Evolutionary conservation across 2,888 invertebrate species (phyloP).

Genomic region (Molanna angustata): DNA sequence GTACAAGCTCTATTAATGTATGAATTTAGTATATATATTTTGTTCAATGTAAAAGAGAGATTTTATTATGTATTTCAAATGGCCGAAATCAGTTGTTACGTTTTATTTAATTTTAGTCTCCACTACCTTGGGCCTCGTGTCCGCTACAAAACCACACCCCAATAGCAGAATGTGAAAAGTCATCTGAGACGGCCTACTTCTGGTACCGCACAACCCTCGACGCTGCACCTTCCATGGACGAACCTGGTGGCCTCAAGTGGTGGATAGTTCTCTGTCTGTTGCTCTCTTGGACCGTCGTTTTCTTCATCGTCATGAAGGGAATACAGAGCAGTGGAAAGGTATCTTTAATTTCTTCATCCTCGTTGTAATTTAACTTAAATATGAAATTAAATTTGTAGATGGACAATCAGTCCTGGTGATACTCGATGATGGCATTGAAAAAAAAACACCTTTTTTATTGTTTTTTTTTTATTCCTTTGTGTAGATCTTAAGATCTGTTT

Average conservation of each 20-base stretch:
- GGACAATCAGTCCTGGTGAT: neutral
- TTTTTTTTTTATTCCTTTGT: too few relatives aligned
- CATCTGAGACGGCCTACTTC: conserved; percentile 87
- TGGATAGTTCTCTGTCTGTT: conserved; percentile 88
- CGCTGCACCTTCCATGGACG: conserved; percentile 81
- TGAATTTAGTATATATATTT: neutral
- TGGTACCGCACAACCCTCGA: conserved; percentile 91
- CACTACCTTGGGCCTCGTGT: conserved; percentile 83
- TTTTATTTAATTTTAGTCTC: conserved; percentile 54
- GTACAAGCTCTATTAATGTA: neutral
- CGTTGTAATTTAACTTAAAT: neutral
- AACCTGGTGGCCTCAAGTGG: conserved; percentile 83
- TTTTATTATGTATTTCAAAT: too few relatives aligned
- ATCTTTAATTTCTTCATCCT: too few relatives aligned
- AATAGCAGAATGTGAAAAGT: conserved; percentile 73
- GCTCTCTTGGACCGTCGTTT: conserved; percentile 87
- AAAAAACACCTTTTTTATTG: too few relatives aligned
- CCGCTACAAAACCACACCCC: conserved; percentile 65
- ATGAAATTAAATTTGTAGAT: neutral
- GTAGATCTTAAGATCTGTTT: too few relatives aligned
- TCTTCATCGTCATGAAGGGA: conserved; percentile 94
- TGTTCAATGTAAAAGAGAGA: too few relatives aligned
- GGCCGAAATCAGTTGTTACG: too few relatives aligned
- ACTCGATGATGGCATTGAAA: neutral
- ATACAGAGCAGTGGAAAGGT: conserved; percentile 96